Conservation (phyloP, 2,888 invertebrate species). For the Thera britannica region DNA sequence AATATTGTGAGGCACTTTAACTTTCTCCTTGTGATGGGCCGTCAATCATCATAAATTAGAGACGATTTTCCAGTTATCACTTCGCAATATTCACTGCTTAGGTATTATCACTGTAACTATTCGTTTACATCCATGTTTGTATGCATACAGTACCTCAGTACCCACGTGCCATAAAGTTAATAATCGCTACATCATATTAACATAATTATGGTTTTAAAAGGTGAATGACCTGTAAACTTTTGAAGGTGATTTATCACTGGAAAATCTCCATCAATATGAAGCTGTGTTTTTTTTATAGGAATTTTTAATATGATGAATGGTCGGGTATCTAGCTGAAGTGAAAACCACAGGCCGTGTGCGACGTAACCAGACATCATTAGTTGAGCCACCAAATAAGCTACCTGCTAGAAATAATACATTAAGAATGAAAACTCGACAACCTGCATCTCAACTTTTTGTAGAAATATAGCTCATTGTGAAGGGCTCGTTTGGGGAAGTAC, state of each 20-base stretch:
- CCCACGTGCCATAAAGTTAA: conserved; percentile 13
- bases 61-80: conserved; percentile 75
- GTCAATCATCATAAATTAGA: conserved; percentile 77
- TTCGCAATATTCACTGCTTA: conserved; percentile 51
- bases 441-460: conserved; percentile 48
- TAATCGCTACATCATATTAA: conserved; percentile 12
- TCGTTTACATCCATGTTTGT: conserved; percentile 18
- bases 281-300: conserved; percentile 29
- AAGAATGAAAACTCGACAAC: conserved; percentile 60
- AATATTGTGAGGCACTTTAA: conserved; percentile 71
- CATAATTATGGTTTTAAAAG: conserved; percentile 18
- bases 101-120: conserved; percentile 30
- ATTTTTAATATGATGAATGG: conserved; percentile 50
- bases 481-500: too few species aligned
- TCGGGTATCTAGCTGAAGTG: conserved; percentile 43
- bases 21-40: conserved; percentile 78
- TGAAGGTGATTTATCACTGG: conserved; percentile 21
- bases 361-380: conserved; percentile 57
- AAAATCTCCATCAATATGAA: conserved; percentile 10
- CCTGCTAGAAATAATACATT: conserved; percentile 59
- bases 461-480: too few species aligned
- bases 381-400: conserved; percentile 30
- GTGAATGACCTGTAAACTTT: conserved; percentile 16
- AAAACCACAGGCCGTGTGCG: conserved; percentile 51
- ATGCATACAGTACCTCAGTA: conserved; percentile 5